Conservation (phyloP, 2,113 vertebrate genomes). For the Origma solitaria region DNA sequence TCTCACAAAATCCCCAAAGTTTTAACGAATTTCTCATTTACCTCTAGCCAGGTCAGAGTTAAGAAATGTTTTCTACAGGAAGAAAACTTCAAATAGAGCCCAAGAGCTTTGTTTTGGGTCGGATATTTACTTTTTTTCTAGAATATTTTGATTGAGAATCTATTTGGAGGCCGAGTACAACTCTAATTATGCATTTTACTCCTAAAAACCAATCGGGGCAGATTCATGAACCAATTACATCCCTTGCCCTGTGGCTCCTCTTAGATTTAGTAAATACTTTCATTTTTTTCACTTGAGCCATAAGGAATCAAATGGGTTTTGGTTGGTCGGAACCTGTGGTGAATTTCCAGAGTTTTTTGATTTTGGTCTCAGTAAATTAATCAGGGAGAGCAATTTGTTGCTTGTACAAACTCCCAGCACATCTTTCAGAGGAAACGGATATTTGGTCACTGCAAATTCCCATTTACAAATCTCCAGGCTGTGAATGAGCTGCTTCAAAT, state of each 20-base stretch:
- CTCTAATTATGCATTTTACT: background rate
- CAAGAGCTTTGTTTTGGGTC: background rate
- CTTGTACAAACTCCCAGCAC: background rate
- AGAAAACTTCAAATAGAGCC: background rate
- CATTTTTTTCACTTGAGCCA: background rate
- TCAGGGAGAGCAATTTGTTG: background rate
- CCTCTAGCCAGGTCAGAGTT: background rate
- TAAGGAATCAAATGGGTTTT: constrained; percentile 25
- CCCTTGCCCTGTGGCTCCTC: background rate
- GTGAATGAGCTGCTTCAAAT: background rate
- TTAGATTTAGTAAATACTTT: background rate
- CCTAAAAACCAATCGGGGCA: background rate
- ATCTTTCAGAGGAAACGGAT: background rate
- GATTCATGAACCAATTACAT: constrained; percentile 10
- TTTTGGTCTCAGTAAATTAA: background rate
- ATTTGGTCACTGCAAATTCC: background rate
- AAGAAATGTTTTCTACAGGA: background rate
- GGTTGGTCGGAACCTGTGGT: background rate
- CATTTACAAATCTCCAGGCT: background rate
- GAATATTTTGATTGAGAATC: background rate
- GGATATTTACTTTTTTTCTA: background rate
- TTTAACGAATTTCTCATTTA: background rate
- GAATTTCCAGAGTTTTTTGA: background rate
- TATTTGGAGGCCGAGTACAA: background rate
- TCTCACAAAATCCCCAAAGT: background rate